Base-by-base conservation (phyloP, 2,113 vertebrate genomes). In the Callospermophilus lateralis region DNA sequence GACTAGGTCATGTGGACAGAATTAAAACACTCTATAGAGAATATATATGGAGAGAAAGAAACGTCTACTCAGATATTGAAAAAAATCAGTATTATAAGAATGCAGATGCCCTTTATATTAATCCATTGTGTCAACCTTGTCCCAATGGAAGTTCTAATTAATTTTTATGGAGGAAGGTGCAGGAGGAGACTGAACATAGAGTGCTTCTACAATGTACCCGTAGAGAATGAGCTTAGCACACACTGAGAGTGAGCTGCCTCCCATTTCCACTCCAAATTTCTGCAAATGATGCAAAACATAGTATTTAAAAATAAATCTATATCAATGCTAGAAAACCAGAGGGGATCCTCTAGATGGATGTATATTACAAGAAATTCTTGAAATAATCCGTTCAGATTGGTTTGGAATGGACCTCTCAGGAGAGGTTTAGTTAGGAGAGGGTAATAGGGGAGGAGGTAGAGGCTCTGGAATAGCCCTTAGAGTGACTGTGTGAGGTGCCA, bases 21-120 rank as follows among this genome's bases (percentile, higher is more conserved):
- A 89, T 80, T 45, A 51, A 20, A 79, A 22, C 20, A 78, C 61
- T 70, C 11, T 93, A 16, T 63, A 68, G 24, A 70, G 63, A 84
- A 95, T 95, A 84, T 63, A 53, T 2, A 51, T 63, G 12, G 17
- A 87, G 20, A 90, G 45, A 91, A 84, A 90, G 51, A 83, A 79
- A 89, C 15, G 34, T 16, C 26, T 91, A n/a, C 55, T 83, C 28
- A 39, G 2, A 0, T 55, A 48, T 45, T 78, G 45, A 28, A 53
- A 61, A 73, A 78, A 92, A 78, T 79, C 10, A 32, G 8, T 84
- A 84, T 30, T 65, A 4, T 39, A 48, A 93, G 53, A 15, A 45
- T 78, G 9, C 63, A 85, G 78, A n/a, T 78, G 32, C 3, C 88
- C 28, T 17, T 58, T 63, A 67, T 30, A 48, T 85, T 22, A 83